Percentiles rank a stretch among this genome's conserved stretches.
Conservation (phyloP, 2,888 invertebrate species). For the Drosophila mercatorum region DNA sequence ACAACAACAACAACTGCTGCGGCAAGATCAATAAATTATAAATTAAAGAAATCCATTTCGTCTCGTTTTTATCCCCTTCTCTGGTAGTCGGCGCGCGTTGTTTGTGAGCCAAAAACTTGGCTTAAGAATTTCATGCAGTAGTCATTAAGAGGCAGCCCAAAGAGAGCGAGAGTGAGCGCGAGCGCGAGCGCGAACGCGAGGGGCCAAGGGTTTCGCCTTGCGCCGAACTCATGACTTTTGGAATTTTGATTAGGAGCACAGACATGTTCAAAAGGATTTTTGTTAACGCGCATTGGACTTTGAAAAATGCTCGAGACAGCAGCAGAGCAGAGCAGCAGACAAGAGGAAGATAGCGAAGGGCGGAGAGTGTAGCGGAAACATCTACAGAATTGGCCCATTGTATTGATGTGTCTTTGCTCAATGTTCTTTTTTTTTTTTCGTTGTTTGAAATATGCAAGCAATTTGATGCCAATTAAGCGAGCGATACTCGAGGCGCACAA, state of each 20-base stretch:
- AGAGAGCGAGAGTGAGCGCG: neutral
- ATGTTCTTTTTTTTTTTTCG: constrained; percentile 33
- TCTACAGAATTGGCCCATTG: constrained; percentile 60
- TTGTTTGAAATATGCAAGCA: constrained; percentile 75
- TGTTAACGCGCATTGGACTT: constrained; percentile 79
- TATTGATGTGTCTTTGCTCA: constrained; percentile 69
- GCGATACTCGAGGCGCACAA: constrained; percentile 32
- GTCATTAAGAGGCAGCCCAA: constrained; percentile 64
- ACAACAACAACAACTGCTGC: constrained; percentile 37
- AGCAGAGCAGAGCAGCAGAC: neutral
- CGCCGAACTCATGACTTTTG: constrained; percentile 74
- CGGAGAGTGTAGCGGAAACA: neutral
- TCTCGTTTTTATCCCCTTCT: constrained; percentile 24
- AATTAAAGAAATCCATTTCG: constrained; percentile 80
- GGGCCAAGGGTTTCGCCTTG: constrained; percentile 38
- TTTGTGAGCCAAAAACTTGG: constrained; percentile 62
- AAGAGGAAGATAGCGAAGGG: neutral
- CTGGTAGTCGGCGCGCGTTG: constrained; percentile 39
- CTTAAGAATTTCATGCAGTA: constrained; percentile 75
- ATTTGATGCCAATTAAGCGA: constrained; percentile 79
- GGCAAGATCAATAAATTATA: constrained; percentile 80
- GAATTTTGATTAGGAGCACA: constrained; percentile 80
- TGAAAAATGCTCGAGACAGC: constrained; percentile 64
- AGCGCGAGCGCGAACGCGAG: neutral
- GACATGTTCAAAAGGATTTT: constrained; percentile 79